Evolutionary conservation across 2,888 invertebrate genomes (phyloP), one percentile per base, ranked within the genome.

Genomic region (Harpagoxenus sublaevis): DNA sequence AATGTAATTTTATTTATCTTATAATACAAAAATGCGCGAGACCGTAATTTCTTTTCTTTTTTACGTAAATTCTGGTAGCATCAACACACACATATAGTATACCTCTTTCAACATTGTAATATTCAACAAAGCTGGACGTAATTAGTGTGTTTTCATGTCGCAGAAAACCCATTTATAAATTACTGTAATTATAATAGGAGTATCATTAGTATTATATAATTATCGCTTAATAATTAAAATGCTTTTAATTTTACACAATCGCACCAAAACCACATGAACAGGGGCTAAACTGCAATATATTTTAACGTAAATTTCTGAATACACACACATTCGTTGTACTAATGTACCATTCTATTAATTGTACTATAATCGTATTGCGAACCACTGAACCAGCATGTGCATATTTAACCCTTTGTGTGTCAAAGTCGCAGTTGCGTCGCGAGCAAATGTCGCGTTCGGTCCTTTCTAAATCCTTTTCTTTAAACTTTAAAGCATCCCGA

Each of bases 401-500:
- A 0, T 57, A 45, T 71, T 70, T 71, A 62, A 81, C 4, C 60
- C 51, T 39, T 18, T 51, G 57, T 45, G 48, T 57, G 48, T 51
- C 39, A 28, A 70, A 79, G 48, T 12, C n/a, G 45, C 31, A 12
- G 18, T 23, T 53, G 53, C 51, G 10, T 42, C 15, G 45, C 12
- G 23, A 57, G 48, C 18, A 81, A 81, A 81, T 71, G 73, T 81
- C 79, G 71, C 48, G 45, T 35, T 57, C 23, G 57, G 3, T 62
- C 51, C 71, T 60, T 60, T 60, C 57, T 55, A 65, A 65, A 39
- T 55, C n/a, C 55, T 55, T 68, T 39, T 39, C 48, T 60, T n/a
- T 6, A 0, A 15, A 23, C 48, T 60, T n/a, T 6, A 0, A 15
- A 23, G 60, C 28, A 48, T 79, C 48, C 12, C 12, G 28, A 23